Evolutionary conservation across 2,888 invertebrate genomes (phyloP).

Genomic region (Phymatocera aterrima): DNA sequence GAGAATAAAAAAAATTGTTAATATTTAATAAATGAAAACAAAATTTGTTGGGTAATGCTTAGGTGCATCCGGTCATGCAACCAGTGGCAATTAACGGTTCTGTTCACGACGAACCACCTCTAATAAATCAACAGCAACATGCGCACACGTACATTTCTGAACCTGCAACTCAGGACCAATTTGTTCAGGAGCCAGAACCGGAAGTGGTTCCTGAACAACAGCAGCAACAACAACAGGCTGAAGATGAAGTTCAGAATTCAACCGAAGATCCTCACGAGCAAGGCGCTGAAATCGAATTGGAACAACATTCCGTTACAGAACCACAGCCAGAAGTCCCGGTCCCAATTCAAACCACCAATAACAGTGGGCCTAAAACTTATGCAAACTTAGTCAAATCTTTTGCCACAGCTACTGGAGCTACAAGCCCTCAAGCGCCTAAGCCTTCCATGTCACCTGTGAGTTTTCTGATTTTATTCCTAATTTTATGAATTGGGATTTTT

Average conservation of each 20-base stretch:
- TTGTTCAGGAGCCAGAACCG: slow-evolving; percentile 68
- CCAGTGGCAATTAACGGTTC: slow-evolving; percentile 70
- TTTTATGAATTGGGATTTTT: too few species aligned
- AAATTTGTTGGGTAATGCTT: slow-evolving; percentile 36
- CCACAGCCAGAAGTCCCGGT: slow-evolving; percentile 71
- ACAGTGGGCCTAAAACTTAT: slow-evolving; percentile 86
- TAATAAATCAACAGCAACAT: slow-evolving; percentile 67
- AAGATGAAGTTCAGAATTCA: slow-evolving; percentile 66
- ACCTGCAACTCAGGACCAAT: slow-evolving; percentile 64
- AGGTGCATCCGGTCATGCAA: slow-evolving; percentile 70
- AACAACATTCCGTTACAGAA: slow-evolving; percentile 69
- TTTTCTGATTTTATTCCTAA: slow-evolving; percentile 49
- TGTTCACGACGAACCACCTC: slow-evolving; percentile 70
- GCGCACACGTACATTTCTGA: slow-evolving; percentile 66
- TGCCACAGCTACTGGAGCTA: slow-evolving; percentile 63
- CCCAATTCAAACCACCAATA: slow-evolving; percentile 73
- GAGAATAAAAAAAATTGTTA: background rate
- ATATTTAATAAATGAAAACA: background rate
- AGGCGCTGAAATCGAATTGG: slow-evolving; percentile 67
- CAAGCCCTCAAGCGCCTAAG: slow-evolving; percentile 70
- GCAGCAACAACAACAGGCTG: slow-evolving; percentile 57
- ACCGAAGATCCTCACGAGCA: slow-evolving; percentile 66
- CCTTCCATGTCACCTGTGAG: slow-evolving; percentile 74
- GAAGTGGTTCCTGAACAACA: slow-evolving; percentile 56
- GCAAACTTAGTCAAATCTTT: slow-evolving; percentile 88